Evolutionary conservation across 2,113 vertebrate species (phyloP).

Genomic region (Mastomys natalensis): DNA sequence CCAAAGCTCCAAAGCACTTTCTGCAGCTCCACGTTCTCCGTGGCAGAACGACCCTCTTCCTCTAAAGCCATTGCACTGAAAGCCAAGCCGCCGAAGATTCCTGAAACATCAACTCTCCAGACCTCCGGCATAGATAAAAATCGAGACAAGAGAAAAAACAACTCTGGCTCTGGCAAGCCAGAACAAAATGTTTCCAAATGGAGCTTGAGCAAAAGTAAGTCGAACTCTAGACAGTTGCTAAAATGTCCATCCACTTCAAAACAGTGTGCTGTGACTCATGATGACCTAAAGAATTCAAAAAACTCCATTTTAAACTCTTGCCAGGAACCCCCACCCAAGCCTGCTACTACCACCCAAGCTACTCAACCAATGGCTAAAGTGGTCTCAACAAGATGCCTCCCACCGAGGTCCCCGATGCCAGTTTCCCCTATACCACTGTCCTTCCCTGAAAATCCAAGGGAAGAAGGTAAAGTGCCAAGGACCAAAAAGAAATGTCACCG

Average conservation of each 20-base stretch:
- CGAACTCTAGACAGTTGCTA: neutral
- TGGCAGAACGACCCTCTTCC: neutral
- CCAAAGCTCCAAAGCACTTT: neutral
- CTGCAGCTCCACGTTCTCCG: neutral
- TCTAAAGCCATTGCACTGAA: slow-evolving; percentile 40
- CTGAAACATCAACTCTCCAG: slow-evolving; percentile 51
- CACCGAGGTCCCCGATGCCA: slow-evolving; percentile 57
- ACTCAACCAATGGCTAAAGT: slow-evolving; percentile 17
- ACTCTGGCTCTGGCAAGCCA: neutral
- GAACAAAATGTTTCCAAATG: slow-evolving; percentile 56
- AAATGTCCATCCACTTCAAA: slow-evolving; percentile 24
- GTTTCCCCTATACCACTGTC: slow-evolving; percentile 6
- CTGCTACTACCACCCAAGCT: neutral
- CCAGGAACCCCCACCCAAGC: neutral
- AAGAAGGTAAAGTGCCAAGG: slow-evolving; percentile 49
- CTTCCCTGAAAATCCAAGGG: slow-evolving; percentile 61
- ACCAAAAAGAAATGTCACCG: slow-evolving; percentile 70
- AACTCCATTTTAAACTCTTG: slow-evolving; percentile 40
- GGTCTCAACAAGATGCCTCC: slow-evolving; percentile 33
- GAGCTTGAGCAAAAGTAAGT: slow-evolving; percentile 51
- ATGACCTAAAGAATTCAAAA: slow-evolving; percentile 28
- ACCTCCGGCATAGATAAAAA: slow-evolving; percentile 39
- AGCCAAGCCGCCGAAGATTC: slow-evolving; percentile 42
- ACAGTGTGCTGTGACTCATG: neutral
- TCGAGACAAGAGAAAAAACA: slow-evolving; percentile 63